Percentiles rank a stretch among this genome's conserved stretches.
phyloP scores from a whole-genome alignment of 2,888 invertebrate genomes.

The Morpho achilles region DNA sequence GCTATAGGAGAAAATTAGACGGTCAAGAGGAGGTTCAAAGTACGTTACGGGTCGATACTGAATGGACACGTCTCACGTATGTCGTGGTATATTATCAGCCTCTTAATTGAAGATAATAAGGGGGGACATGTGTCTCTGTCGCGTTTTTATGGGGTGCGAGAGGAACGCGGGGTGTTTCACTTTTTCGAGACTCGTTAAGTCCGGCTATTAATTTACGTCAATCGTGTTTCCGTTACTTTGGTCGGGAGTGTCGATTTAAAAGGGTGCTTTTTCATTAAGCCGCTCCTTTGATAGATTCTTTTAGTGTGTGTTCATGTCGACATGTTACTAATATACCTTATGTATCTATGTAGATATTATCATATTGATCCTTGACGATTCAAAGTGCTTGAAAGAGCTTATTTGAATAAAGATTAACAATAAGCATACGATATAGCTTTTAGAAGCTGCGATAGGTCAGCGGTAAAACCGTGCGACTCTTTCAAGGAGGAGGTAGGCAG shows the following conservation, averaged over 20 bases:
- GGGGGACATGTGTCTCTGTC: constrained; percentile 76
- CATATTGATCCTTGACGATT: no score
- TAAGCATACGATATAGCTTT: no score
- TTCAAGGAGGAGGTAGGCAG: no score
- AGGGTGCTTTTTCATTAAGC: constrained; percentile 19
- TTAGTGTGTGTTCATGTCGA: constrained; percentile 16
- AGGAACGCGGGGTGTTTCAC: constrained; percentile 47
- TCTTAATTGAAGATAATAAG: constrained; percentile 79
- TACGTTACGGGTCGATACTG: constrained; percentile 33
- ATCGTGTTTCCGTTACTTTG: constrained; percentile 38
- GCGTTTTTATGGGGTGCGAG: constrained; percentile 72
- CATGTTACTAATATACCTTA: no score
- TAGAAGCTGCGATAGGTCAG: no score
- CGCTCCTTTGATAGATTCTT: constrained; percentile 5
- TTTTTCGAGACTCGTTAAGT: constrained; percentile 62
- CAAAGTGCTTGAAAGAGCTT: no score
- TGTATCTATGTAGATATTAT: no score
- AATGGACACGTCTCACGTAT: constrained; percentile 54
- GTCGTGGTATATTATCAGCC: constrained; percentile 72
- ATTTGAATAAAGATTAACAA: no score
- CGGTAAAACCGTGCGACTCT: no score
- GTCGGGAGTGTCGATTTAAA: constrained; percentile 26
- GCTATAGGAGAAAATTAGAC: constrained; percentile 20
- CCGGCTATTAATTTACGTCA: constrained; percentile 59
- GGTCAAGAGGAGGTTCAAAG: constrained; percentile 4